These are phyloP conservation scores for human (Homo sapiens) DNA, from an alignment of 2,113 vertebrate genomes.

Conservation along the genomic window GRCh38 chr9:24089001-24089500, in stretches of 20 bases:
- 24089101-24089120: not conserved
- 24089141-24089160: not conserved
- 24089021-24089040: not conserved
- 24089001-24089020: not conserved
- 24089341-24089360: not conserved
- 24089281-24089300: not conserved
- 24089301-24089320: not conserved
- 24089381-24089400: not conserved
- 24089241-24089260: not conserved
- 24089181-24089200: not conserved
- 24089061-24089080: not conserved
- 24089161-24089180: not conserved
- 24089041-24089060: not conserved
- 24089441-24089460: not conserved
- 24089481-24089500: not conserved
- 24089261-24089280: not conserved
- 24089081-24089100: not conserved
- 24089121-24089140: not conserved
- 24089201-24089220: slow-evolving; percentile 11
- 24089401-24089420: not conserved
- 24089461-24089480: not conserved
- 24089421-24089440: not conserved
- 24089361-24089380: not conserved
- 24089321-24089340: not conserved
- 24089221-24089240: not conserved